Evolutionary conservation across 92 coral and sea anemone species (phyloP), one percentile per base, ranked within the genome.

Genomic region (Epizoanthus scotinus): DNA sequence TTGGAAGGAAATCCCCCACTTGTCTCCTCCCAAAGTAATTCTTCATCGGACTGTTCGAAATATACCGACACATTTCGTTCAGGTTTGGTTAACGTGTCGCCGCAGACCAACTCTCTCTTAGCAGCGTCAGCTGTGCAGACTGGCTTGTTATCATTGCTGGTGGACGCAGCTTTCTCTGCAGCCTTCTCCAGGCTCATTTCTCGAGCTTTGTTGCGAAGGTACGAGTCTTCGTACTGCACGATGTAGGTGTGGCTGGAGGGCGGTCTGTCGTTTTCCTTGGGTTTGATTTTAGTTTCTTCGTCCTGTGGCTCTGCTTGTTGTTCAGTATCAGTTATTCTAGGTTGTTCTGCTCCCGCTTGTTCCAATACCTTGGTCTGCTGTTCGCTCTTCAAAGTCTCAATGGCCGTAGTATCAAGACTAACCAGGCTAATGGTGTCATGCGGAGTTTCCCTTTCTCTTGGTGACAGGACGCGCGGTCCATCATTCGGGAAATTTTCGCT

Each of bases 191-290:
- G 36, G 8, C 56, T 63, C 42, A 25, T 75, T 57, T 59, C 79
- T 18, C 25, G 15, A 22, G 47, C 67, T 22, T 18, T 75, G 54
- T 57, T 36, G 57, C 68, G 57, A 53, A 75, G 24, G 55, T 75
- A 75, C 36, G 81, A 75, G 54, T 75, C 81, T 21, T 59, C 81
- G 56, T 18, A 59, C 19, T 58, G 24, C 0, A 75, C 81, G 15
- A 75, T 75, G 49, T 58, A 58, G 8, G 69, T 75, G 42, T 75
- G 15, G 8, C 50, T 47, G 21, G 81, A 75, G 2, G 42, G 20
- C 14, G 67, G 81, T 55, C 69, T 75, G 8, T 13, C 27, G 56
- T 59, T 14, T 18, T 69, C 14, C 54, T 19, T 42, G 29, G 21
- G 22, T 75, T 14, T 8, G 8, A 58, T 19, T 8, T 18, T 57